Base-by-base conservation (phyloP, 2,797 vertebrate genomes). In the Xenops minutus region DNA sequence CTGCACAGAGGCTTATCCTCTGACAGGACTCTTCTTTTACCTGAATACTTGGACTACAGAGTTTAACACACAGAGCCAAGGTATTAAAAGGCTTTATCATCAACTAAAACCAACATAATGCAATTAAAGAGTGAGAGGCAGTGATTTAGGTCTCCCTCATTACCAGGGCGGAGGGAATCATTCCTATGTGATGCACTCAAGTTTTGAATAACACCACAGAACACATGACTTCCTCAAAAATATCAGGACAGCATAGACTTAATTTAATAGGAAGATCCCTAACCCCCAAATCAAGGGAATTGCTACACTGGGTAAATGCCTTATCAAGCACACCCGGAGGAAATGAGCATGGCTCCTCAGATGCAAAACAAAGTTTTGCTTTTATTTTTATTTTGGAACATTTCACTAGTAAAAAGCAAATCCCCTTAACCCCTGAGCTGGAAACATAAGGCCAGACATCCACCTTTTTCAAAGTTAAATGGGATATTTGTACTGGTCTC, bases 351-450 rank as follows among this genome's bases (percentile, higher is more conserved):
- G 32, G 78, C 8, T 54, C 36, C 82, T 78, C 51, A n/a, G n/a
- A 85, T 20, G 46, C 62, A 85, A 85, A 88, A 88, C 23, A 78
- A 1, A 17, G 39, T 7, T 84, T 41, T 73, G 58, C 30, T 85
- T 83, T 89, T 79, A 32, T 56, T 87, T 91, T 85, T 85, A 49
- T 76, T 95, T 93, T 68, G 23, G 23, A 92, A 84, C 20, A 62
- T 76, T 62, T 77, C 36, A 34, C 55, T 63, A n/a, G 39, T 76
- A 88, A 83, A 86, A 89, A 69, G 12, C 29, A 86, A 85, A 91
- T 73, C 29, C 29, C 43, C 17, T 0, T 81, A 93, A 72, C 10
- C 71, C 39, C 58, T 43, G 32, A 85, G 80, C 67, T 49, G 44
- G 29, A 84, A 86, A 63, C 26, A 7, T 37, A 79, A 54, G 52